phyloP scores from a whole-genome alignment of 2,797 vertebrate genomes.

The Merluccius polli region DNA sequence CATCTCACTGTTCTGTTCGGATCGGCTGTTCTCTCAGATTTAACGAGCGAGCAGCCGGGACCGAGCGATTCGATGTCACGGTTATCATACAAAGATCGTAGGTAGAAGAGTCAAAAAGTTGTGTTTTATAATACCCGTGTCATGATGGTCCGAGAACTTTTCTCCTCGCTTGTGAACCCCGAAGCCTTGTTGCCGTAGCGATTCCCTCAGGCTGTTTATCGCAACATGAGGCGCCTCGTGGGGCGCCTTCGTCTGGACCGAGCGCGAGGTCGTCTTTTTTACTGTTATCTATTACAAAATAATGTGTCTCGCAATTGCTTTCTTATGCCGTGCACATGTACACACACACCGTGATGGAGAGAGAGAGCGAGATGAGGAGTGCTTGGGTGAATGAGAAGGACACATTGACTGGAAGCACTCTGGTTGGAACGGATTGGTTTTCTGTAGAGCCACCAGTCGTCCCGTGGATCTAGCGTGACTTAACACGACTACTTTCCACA shows the following conservation, averaged over 20 bases:
- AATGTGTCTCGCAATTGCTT: neutral
- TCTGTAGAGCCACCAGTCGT: neutral
- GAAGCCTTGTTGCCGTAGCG: constrained; percentile 50
- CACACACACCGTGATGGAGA: neutral
- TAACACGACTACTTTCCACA: too few species aligned
- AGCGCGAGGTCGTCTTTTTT: neutral
- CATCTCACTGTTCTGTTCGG: neutral
- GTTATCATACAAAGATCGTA: too few species aligned
- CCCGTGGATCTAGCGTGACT: neutral
- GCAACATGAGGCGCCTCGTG: constrained; percentile 70
- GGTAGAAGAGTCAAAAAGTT: too few species aligned
- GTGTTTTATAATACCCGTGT: too few species aligned
- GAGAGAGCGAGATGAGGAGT: neutral
- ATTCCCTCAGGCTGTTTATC: constrained; percentile 59
- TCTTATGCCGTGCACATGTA: neutral
- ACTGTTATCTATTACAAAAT: neutral
- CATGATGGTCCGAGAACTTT: too few species aligned
- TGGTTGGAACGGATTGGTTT: neutral
- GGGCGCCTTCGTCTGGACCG: neutral
- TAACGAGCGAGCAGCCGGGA: neutral
- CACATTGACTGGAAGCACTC: neutral
- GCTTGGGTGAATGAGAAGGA: too few species aligned
- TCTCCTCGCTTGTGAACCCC: too few species aligned
- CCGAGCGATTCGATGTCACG: too few species aligned
- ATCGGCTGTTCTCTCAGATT: neutral